A percentile compares a stretch with the other conserved stretches of the same genome.
Evolutionary conservation across 2,113 vertebrate genomes (phyloP).

Genomic region (Gambusia affinis): DNA sequence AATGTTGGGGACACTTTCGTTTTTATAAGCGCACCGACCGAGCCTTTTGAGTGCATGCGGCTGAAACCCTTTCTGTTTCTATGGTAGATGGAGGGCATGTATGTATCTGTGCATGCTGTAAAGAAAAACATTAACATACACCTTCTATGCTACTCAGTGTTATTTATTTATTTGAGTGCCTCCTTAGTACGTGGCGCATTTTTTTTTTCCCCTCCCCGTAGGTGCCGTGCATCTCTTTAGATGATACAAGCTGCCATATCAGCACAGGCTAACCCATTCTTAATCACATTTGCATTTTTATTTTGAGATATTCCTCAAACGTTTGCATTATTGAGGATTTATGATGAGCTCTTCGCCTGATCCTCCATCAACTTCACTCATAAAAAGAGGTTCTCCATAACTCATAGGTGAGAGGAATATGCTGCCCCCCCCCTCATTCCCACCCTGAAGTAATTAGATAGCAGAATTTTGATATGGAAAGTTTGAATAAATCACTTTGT

Average conservation of each 20-base stretch:
- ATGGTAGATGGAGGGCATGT: too few species aligned
- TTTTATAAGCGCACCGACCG: conserved; percentile 47
- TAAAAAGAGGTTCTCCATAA: conserved; percentile 85
- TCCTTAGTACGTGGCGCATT: conserved; percentile 65
- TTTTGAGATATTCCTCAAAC: conserved; percentile 84
- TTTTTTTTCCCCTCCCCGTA: conserved; percentile 19
- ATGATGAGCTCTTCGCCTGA: conserved; percentile 80
- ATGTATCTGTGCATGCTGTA: conserved; percentile 30
- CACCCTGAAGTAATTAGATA: conserved; percentile 85
- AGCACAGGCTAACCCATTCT: conserved; percentile 83
- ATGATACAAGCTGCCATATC: conserved; percentile 83
- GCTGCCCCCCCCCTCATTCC: conserved; percentile 68
- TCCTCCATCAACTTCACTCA: conserved; percentile 86
- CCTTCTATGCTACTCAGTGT: conserved; percentile 56
- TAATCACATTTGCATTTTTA: conserved; percentile 87
- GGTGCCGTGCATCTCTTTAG: conserved; percentile 72
- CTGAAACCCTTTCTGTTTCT: conserved; percentile 9
- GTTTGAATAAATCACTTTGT: conserved; percentile 86
- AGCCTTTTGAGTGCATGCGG: neutral
- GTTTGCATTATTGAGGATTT: conserved; percentile 88
- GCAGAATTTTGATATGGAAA: conserved; percentile 82
- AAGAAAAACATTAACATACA: conserved; percentile 61
- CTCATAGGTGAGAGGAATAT: conserved; percentile 77
- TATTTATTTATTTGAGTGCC: conserved; percentile 73
- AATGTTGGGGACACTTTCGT: conserved; percentile 74